Conservation (phyloP, 2,888 invertebrate species). For the Phortica magna region DNA sequence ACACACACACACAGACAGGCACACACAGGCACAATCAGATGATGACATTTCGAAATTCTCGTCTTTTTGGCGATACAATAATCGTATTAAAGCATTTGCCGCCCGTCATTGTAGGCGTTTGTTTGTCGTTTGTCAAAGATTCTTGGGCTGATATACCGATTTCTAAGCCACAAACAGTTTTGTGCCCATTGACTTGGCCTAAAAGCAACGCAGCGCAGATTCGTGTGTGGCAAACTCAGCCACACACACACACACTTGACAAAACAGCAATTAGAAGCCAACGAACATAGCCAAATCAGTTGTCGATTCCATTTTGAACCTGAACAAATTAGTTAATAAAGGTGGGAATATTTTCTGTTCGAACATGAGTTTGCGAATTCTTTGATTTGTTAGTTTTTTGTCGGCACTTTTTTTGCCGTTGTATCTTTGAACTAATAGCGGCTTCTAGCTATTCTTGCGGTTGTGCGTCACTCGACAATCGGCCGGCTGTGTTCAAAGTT, state of each 20-base stretch:
- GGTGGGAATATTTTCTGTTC: constrained; percentile 61
- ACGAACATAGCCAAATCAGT: constrained; percentile 25
- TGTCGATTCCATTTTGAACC: constrained; percentile 54
- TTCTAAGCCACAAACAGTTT: constrained; percentile 6
- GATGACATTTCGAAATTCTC: constrained; percentile 52
- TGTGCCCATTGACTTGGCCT: not conserved
- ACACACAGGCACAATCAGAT: constrained; percentile 46
- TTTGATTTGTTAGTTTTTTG: not conserved
- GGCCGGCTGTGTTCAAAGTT: too few species aligned
- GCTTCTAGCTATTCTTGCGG: not conserved
- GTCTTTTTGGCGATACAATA: constrained; percentile 37
- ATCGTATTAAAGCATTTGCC: constrained; percentile 58
- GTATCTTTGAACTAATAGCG: constrained; percentile 11
- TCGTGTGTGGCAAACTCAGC: constrained; percentile 39
- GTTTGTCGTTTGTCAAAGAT: constrained; percentile 3
- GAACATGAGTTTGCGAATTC: constrained; percentile 66
- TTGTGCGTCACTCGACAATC: not conserved
- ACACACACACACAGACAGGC: constrained; percentile 60
- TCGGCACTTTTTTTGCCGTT: not conserved
- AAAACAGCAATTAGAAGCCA: constrained; percentile 60
- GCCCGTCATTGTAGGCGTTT: constrained; percentile 2
- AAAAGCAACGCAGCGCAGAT: not conserved
- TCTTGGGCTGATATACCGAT: not conserved
- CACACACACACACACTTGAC: constrained; percentile 41
- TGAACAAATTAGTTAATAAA: constrained; percentile 71